A percentile compares a stretch with the other conserved stretches of the same genome.
These are phyloP conservation scores for Acronicta psi DNA, from an alignment of 2,888 invertebrate species.

Conservation along the genomic window DNA sequence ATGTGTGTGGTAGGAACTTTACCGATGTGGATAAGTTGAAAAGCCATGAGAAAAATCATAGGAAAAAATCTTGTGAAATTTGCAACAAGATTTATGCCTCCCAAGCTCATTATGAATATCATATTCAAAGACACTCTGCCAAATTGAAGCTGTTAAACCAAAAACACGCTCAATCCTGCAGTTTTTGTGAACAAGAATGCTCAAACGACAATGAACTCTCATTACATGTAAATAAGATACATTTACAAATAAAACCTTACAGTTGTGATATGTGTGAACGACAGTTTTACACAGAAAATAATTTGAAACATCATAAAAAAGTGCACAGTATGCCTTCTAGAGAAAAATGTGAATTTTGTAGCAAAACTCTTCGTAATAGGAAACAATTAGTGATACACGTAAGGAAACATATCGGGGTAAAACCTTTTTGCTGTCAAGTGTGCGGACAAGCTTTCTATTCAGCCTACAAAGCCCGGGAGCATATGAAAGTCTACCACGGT, in stretches of 20 bases:
- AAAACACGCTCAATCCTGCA: slow-evolving; percentile 69
- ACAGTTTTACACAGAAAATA: slow-evolving; percentile 78
- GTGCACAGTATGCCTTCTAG: slow-evolving; percentile 70
- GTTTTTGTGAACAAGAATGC: slow-evolving; percentile 81
- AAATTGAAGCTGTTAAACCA: slow-evolving; percentile 64
- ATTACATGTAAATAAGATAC: slow-evolving; percentile 80
- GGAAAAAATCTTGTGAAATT: slow-evolving; percentile 66
- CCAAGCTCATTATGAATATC: slow-evolving; percentile 68
- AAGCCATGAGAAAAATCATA: slow-evolving; percentile 69
- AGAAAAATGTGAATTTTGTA: slow-evolving; percentile 78
- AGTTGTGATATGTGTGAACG: slow-evolving; percentile 82
- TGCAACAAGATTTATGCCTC: slow-evolving; percentile 73
- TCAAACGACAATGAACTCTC: slow-evolving; percentile 76
- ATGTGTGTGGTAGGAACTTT: slow-evolving; percentile 72
- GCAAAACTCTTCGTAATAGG: slow-evolving; percentile 72
- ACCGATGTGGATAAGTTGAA: slow-evolving; percentile 58
- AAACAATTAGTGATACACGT: slow-evolving; percentile 78
- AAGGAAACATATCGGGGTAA: slow-evolving; percentile 78
- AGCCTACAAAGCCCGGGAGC: slow-evolving; percentile 64
- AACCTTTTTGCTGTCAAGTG: slow-evolving; percentile 75
- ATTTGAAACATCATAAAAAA: slow-evolving; percentile 76
- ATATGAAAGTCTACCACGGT: slow-evolving; percentile 77
- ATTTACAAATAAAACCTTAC: slow-evolving; percentile 83
- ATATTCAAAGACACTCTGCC: slow-evolving; percentile 72
- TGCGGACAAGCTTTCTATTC: slow-evolving; percentile 76